phyloP scores from a whole-genome alignment of 64 coral and sea anemone genomes.

The Montipora cactus region DNA sequence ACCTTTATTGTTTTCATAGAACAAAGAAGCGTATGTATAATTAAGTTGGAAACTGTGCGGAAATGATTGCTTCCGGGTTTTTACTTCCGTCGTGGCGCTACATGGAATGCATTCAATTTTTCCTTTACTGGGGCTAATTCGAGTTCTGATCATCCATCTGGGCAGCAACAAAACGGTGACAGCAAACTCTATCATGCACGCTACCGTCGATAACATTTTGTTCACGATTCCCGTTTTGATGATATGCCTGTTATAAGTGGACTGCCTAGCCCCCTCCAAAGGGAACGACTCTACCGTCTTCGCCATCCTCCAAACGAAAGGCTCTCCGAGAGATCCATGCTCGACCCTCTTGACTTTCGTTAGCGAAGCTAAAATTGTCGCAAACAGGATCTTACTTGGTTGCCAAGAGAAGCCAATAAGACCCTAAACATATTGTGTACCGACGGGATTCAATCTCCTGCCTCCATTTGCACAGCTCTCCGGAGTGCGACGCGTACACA shows the following conservation, averaged over 20 bases:
- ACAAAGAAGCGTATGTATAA: too few species aligned
- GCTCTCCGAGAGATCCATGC: background rate
- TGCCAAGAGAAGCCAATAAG: background rate
- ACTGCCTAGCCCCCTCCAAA: background rate
- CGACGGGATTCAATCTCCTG: background rate
- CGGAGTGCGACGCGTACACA: constrained; percentile 29
- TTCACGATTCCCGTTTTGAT: constrained; percentile 9
- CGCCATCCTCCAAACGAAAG: background rate
- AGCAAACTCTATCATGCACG: constrained; percentile 59
- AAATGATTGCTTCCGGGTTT: too few species aligned
- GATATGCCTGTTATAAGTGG: background rate
- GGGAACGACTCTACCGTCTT: constrained; percentile 1
- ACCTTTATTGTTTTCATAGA: too few species aligned
- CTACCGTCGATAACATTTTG: constrained; percentile 47
- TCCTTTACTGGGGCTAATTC: background rate
- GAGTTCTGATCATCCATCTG: constrained; percentile 58
- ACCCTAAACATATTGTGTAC: background rate
- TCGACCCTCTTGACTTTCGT: too few species aligned
- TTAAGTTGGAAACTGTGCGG: too few species aligned
- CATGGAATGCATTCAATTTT: background rate
- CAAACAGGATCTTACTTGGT: background rate
- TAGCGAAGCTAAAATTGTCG: background rate
- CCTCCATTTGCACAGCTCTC: constrained; percentile 21
- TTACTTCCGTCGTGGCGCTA: too few species aligned
- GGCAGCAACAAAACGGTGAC: constrained; percentile 44